phyloP scores from a whole-genome alignment of 1,140 invertebrate genomes.

The Sycobia sp. region DNA sequence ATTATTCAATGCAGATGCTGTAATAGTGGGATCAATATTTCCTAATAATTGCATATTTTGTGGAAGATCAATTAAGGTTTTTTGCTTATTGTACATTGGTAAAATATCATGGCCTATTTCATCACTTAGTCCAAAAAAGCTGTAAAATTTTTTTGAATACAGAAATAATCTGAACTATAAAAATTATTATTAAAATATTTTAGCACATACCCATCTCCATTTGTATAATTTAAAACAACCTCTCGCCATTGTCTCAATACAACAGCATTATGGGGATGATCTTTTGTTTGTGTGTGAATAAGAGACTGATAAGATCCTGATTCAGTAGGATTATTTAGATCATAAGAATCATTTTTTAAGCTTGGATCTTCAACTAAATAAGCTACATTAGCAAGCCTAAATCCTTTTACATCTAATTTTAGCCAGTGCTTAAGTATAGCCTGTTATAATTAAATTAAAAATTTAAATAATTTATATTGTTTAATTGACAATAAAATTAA shows the following conservation, averaged over 20 bases:
- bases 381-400: slow-evolving; percentile 72
- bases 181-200: slow-evolving; percentile 5
- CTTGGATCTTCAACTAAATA: slow-evolving; percentile 68
- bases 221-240: slow-evolving; percentile 62
- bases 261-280: slow-evolving; percentile 63
- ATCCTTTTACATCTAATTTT: slow-evolving; percentile 73
- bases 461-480: slow-evolving; percentile 16
- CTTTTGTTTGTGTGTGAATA: slow-evolving; percentile 65
- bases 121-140: slow-evolving; percentile 51
- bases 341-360: slow-evolving; percentile 58
- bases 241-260: slow-evolving; percentile 67
- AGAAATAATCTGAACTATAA: slow-evolving; percentile 3
- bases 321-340: slow-evolving; percentile 37
- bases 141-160: slow-evolving; percentile 42
- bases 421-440: slow-evolving; percentile 72
- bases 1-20: slow-evolving; percentile 41
- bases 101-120: slow-evolving; percentile 48
- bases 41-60: slow-evolving; percentile 48
- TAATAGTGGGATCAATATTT: slow-evolving; percentile 38
- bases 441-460: slow-evolving; percentile 50
- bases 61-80: slow-evolving; percentile 47
- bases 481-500: not conserved
- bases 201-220: slow-evolving; percentile 52
- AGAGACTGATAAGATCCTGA: slow-evolving; percentile 65
- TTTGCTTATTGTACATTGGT: slow-evolving; percentile 46